Conservation (phyloP, 2,888 invertebrate species). For the Drosophila paramelanica region DNA sequence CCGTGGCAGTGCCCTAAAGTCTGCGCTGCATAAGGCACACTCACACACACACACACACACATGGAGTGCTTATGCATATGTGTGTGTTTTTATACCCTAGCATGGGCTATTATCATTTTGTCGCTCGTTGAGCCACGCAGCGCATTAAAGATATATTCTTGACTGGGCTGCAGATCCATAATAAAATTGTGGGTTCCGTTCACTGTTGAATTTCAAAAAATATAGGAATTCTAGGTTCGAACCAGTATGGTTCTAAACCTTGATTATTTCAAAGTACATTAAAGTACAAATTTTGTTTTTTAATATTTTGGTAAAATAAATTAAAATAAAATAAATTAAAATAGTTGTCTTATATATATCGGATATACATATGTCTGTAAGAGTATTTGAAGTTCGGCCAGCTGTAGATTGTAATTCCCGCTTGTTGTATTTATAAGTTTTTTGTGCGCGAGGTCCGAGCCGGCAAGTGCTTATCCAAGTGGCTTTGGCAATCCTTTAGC, state of each 20-base stretch:
- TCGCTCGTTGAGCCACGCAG: not conserved
- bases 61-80: slow-evolving; percentile 1
- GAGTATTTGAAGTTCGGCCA: not conserved
- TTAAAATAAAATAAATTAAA: no score
- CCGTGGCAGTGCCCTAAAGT: slow-evolving; percentile 75
- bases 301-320: no score
- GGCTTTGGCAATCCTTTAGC: slow-evolving; percentile 73
- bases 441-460: slow-evolving; percentile 25
- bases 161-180: no score
- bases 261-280: no score
- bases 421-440: slow-evolving; percentile 24
- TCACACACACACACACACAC: slow-evolving; percentile 22
- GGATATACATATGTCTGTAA: not conserved
- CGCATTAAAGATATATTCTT: not conserved
- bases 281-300: no score
- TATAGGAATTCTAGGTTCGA: no score
- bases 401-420: not conserved
- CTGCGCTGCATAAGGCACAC: slow-evolving; percentile 62
- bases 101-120: not conserved
- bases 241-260: no score
- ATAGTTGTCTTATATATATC: no score
- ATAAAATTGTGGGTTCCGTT: no score
- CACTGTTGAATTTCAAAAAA: no score
- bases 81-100: not conserved
- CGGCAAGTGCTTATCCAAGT: slow-evolving; percentile 80